A percentile compares a stretch with the other conserved stretches of the same genome.
phyloP scores from a whole-genome alignment of 2,888 invertebrate genomes.

The Epirrhoe tristata region DNA sequence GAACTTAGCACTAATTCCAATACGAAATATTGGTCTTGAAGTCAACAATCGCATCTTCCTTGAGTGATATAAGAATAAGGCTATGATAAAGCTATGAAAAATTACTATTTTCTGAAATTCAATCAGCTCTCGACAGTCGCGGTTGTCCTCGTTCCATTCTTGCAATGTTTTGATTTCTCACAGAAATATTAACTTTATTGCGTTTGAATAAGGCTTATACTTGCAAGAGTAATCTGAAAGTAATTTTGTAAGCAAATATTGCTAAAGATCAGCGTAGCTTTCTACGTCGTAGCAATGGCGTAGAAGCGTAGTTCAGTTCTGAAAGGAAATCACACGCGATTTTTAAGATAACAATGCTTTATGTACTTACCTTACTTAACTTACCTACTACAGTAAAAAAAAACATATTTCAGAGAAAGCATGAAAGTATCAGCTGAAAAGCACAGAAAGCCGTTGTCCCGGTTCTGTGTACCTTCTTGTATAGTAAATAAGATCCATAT shows the following conservation, averaged over 20 bases:
- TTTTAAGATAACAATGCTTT: neutral
- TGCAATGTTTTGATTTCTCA: neutral
- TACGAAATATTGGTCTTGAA: too few species aligned
- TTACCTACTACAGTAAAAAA: too few species aligned
- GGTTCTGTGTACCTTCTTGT: too few species aligned
- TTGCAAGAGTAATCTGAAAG: neutral
- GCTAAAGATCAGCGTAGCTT: constrained; percentile 8
- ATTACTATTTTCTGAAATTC: constrained; percentile 11
- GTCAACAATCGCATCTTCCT: too few species aligned
- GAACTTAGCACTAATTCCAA: too few species aligned
- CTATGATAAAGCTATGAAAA: neutral
- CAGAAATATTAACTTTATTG: constrained; percentile 7
- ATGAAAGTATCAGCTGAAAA: too few species aligned
- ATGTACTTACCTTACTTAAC: neutral
- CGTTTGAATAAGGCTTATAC: constrained; percentile 7
- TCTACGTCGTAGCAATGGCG: constrained; percentile 20
- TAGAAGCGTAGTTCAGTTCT: constrained; percentile 13
- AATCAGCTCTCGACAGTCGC: constrained; percentile 11
- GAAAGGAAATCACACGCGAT: neutral
- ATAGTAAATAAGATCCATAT: too few species aligned
- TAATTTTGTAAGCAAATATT: constrained; percentile 17
- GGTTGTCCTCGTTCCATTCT: neutral
- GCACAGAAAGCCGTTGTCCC: too few species aligned
- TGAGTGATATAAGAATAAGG: too few species aligned
- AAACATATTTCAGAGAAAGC: too few species aligned